phyloP scores from a whole-genome alignment of 1,140 invertebrate genomes.

The Drosophila insularis region DNA sequence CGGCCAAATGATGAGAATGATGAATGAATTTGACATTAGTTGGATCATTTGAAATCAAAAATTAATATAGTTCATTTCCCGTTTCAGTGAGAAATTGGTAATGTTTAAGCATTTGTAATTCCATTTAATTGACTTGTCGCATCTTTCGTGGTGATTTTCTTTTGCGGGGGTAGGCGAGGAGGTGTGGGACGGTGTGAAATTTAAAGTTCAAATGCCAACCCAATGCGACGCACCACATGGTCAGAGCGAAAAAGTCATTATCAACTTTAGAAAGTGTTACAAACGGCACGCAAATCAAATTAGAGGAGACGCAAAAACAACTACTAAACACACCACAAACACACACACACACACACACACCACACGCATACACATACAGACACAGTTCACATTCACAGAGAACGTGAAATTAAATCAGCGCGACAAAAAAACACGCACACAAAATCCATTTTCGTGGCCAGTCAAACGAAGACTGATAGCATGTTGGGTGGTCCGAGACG shows the following conservation, averaged over 20 bases:
- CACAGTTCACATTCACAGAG: slow-evolving; percentile 9
- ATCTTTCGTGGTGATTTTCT: slow-evolving; percentile 19
- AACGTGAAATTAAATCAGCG: slow-evolving; percentile 27
- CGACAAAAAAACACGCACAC: slow-evolving; percentile 26
- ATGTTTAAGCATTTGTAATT: slow-evolving; percentile 18
- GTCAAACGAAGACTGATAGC: slow-evolving; percentile 7
- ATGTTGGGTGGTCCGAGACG: neutral
- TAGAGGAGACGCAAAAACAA: slow-evolving; percentile 22
- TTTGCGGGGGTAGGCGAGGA: neutral
- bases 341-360: slow-evolving; percentile 14
- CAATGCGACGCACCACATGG: slow-evolving; percentile 1
- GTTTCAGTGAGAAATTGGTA: neutral
- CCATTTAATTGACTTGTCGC: slow-evolving; percentile 34
- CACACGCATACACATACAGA: neutral
- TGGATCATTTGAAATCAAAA: slow-evolving; percentile 5
- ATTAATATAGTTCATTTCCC: neutral
- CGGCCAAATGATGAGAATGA: neutral
- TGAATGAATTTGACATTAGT: neutral
- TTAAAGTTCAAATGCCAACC: slow-evolving; percentile 25
- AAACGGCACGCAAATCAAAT: slow-evolving; percentile 53
- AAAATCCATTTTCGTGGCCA: slow-evolving; percentile 40
- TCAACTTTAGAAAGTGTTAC: slow-evolving; percentile 66
- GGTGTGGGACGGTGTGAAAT: slow-evolving; percentile 31
- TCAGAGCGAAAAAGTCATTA: slow-evolving; percentile 40
- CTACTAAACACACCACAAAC: slow-evolving; percentile 1